These are phyloP conservation scores for Zoanthus gigantus DNA, from an alignment of 92 coral and sea anemone species.

Conservation along the genomic window DNA sequence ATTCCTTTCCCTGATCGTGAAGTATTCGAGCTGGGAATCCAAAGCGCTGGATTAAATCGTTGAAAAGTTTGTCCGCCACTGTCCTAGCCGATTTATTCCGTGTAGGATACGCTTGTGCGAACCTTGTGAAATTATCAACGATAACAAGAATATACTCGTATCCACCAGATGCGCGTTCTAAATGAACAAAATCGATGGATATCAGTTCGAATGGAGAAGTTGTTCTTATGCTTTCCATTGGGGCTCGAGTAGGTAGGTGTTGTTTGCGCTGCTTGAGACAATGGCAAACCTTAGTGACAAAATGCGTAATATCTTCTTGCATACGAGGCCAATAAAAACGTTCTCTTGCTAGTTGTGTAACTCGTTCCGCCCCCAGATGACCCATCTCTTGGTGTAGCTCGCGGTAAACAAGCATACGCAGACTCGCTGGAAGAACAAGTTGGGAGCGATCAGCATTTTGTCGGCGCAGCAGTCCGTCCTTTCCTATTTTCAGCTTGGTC, in stretches of 20 bases:
- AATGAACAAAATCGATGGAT: neutral
- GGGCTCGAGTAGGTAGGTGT: slow-evolving; percentile 16
- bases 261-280: slow-evolving; percentile 27
- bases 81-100: slow-evolving; percentile 11
- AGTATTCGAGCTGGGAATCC: slow-evolving; percentile 16
- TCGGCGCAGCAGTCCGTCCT: slow-evolving; percentile 48
- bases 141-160: slow-evolving; percentile 13
- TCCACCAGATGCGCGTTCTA: neutral
- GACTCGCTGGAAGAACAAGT: slow-evolving; percentile 47
- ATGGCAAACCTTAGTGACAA: slow-evolving; percentile 12
- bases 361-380: slow-evolving; percentile 37
- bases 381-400: slow-evolving; percentile 55
- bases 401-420: slow-evolving; percentile 51
- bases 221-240: slow-evolving; percentile 7
- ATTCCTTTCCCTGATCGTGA: slow-evolving; percentile 26
- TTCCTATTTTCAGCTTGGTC: slow-evolving; percentile 27
- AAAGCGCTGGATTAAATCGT: neutral
- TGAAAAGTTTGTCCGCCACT: slow-evolving; percentile 8
- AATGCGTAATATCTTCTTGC: slow-evolving; percentile 7
- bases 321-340: neutral
- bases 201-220: slow-evolving; percentile 19
- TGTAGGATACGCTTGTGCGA: slow-evolving; percentile 5
- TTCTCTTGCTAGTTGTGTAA: slow-evolving; percentile 15
- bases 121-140: neutral
- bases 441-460: slow-evolving; percentile 19